phyloP scores from a whole-genome alignment of 2,888 invertebrate species.

The Drosophila kambysellisi region DNA sequence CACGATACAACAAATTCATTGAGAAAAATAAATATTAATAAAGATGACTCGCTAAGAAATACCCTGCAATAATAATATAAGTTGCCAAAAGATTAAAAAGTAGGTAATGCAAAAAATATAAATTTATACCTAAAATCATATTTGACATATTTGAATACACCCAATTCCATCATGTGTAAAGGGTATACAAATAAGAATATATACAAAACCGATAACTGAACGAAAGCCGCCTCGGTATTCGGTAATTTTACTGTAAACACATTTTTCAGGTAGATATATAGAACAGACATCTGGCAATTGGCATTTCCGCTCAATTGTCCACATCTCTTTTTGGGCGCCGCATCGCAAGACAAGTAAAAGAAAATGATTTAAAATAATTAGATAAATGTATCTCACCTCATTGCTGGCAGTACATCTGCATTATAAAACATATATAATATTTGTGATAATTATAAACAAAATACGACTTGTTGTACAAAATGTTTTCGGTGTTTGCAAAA shows the following conservation, averaged over 20 bases:
- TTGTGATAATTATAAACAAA: slow-evolving; percentile 48
- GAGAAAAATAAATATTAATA: slow-evolving; percentile 23
- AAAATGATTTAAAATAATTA: slow-evolving; percentile 25
- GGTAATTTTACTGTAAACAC: slow-evolving; percentile 34
- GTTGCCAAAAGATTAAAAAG: not conserved
- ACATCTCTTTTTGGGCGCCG: slow-evolving; percentile 55
- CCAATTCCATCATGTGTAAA: not conserved
- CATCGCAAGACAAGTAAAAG: slow-evolving; percentile 8
- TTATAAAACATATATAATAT: slow-evolving; percentile 26
- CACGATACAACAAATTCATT: slow-evolving; percentile 52
- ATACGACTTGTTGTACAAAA: slow-evolving; percentile 34
- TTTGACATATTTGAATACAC: not conserved
- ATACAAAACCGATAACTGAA: slow-evolving; percentile 1
- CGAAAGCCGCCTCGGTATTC: not conserved
- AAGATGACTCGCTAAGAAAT: slow-evolving; percentile 1
- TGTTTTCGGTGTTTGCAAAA: slow-evolving; percentile 34
- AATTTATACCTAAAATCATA: not conserved
- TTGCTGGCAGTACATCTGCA: slow-evolving; percentile 27
- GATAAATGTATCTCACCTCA: slow-evolving; percentile 1
- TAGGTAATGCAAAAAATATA: not conserved
- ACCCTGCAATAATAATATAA: slow-evolving; percentile 1
- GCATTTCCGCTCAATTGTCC: slow-evolving; percentile 76
- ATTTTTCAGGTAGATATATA: slow-evolving; percentile 40
- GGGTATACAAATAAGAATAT: slow-evolving; percentile 7
- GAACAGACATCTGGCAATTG: slow-evolving; percentile 49